phyloP scores from a whole-genome alignment of 2,113 vertebrate species.

The Strigops habroptila region DNA sequence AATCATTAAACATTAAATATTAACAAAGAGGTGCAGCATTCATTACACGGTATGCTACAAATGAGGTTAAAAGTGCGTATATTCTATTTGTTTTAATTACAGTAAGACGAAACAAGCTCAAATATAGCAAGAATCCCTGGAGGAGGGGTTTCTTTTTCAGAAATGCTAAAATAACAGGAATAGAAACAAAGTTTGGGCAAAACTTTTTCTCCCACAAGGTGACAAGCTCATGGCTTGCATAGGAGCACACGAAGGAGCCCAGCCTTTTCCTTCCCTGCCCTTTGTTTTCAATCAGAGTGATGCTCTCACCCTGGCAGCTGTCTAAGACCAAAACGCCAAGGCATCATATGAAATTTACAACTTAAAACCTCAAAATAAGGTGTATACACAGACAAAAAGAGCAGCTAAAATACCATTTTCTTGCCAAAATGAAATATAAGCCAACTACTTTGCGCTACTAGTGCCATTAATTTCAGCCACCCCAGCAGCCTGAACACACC shows the following conservation, averaged over 20 bases:
- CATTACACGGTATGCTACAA: neutral
- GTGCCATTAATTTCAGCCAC: neutral
- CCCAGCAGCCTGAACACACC: neutral
- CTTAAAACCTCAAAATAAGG: neutral
- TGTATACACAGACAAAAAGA: neutral
- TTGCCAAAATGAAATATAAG: neutral
- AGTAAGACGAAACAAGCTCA: conserved; percentile 24
- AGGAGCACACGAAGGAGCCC: neutral
- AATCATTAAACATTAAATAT: neutral
- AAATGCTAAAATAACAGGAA: neutral
- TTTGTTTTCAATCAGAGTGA: neutral
- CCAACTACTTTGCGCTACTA: neutral
- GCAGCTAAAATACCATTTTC: neutral
- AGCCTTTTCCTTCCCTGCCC: neutral
- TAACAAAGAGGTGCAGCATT: neutral
- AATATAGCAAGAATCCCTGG: neutral
- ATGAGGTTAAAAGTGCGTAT: neutral
- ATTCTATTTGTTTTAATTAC: conserved; percentile 34
- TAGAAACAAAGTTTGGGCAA: neutral
- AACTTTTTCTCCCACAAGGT: neutral
- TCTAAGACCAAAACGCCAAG: neutral
- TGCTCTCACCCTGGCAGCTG: neutral
- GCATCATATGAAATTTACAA: neutral
- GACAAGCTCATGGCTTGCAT: neutral
- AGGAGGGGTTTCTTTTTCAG: neutral